phyloP scores from a whole-genome alignment of 2,113 vertebrate species.

The Pelmatolapia mariae region DNA sequence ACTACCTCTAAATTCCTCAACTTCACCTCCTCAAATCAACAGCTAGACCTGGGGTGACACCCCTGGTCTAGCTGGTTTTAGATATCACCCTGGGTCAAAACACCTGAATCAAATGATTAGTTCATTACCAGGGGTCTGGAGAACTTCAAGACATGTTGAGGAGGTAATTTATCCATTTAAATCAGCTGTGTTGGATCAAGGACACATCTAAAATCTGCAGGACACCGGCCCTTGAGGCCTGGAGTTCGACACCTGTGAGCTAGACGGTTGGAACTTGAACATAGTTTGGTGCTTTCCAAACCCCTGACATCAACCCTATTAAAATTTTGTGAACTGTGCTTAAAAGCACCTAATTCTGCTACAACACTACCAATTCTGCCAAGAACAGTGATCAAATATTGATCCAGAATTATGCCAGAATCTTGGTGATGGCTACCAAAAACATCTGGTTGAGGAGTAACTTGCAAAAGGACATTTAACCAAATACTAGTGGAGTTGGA shows the following conservation, averaged over 20 bases:
- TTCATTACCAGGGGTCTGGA: accelerated
- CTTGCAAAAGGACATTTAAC: neutral
- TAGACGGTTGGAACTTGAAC: neutral
- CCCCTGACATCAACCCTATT: neutral
- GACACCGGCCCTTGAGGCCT: neutral
- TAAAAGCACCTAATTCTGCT: neutral
- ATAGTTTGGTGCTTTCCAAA: neutral
- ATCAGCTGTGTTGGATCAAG: neutral
- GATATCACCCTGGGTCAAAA: accelerated
- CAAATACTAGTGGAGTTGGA: neutral
- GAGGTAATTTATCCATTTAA: neutral
- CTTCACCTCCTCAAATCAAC: neutral
- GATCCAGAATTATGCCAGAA: neutral
- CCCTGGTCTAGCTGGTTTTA: neutral
- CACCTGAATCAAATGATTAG: neutral
- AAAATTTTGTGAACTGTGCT: neutral
- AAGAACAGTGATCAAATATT: accelerated
- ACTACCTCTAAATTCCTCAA: neutral
- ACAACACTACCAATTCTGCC: neutral
- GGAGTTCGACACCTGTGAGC: neutral
- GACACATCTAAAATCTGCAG: neutral
- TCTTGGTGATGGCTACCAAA: neutral
- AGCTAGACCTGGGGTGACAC: neutral
- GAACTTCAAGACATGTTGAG: neutral
- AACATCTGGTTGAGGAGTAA: neutral